Conservation (phyloP, 2,113 vertebrate genomes). For the Geothlypis trichas region DNA sequence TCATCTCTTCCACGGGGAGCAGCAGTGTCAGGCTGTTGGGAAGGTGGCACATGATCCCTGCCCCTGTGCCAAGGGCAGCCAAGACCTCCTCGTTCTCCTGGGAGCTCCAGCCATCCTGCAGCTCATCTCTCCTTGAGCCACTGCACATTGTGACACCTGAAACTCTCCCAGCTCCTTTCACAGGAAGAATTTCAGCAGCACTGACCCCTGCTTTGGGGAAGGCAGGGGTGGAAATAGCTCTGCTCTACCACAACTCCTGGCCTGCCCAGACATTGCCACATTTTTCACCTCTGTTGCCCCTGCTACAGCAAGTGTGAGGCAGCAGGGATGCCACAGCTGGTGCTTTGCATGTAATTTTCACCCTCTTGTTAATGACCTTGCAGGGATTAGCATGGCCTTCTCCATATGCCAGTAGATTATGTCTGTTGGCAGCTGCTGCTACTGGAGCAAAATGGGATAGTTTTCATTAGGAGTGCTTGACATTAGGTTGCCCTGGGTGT, state of each 20-base stretch:
- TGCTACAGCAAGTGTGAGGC: conserved; percentile 43
- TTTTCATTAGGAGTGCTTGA: conserved; percentile 76
- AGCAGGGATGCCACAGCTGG: conserved; percentile 67
- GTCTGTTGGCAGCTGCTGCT: conserved; percentile 72
- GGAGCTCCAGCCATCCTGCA: not conserved
- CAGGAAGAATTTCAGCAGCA: not conserved
- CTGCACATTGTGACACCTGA: not conserved
- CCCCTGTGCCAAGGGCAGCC: accelerated
- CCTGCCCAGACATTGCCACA: not conserved
- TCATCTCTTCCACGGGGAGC: not conserved
- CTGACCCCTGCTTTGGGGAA: not conserved
- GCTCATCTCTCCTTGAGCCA: accelerated
- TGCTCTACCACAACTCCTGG: not conserved
- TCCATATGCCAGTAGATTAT: conserved; percentile 76
- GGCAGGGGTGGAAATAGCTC: not conserved
- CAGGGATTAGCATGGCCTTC: conserved; percentile 72
- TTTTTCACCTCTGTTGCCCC: conserved; percentile 56
- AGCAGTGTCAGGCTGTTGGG: not conserved
- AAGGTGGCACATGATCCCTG: not conserved
- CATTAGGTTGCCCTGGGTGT: conserved; percentile 68
- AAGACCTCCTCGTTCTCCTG: not conserved
- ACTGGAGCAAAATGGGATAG: conserved; percentile 67
- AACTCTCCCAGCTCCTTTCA: not conserved
- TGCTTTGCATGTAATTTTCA: conserved; percentile 70
- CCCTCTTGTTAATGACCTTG: conserved; percentile 76